These are phyloP conservation scores for Encarsia formosa DNA, from an alignment of 2,888 invertebrate genomes.

Conservation along the genomic window DNA sequence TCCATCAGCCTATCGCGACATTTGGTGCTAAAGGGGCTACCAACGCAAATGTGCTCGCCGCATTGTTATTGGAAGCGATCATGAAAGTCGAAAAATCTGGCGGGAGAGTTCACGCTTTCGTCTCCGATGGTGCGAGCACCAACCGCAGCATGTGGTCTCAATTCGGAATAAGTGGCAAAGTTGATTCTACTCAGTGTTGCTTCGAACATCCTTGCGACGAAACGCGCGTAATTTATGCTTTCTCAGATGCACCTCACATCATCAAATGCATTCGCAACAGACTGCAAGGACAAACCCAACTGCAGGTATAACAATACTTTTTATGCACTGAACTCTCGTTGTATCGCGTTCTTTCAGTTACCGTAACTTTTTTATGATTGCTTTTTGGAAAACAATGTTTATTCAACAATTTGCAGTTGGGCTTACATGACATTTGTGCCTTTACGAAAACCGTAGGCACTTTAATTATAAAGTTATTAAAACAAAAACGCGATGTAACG, in stretches of 20 bases:
- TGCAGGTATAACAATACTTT: conserved; percentile 17
- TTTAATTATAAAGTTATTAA: too few relatives aligned
- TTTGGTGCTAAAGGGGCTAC: conserved; percentile 16
- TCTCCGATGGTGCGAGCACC: conserved; percentile 23
- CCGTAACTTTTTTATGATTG: too few relatives aligned
- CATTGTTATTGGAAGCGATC: conserved; percentile 7
- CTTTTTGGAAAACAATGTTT: too few relatives aligned
- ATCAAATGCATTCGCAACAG: neutral
- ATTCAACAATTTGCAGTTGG: too few relatives aligned
- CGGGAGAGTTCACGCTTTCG: conserved; percentile 17
- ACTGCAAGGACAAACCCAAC: neutral
- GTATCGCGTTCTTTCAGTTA: too few relatives aligned
- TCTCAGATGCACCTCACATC: conserved; percentile 6
- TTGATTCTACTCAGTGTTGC: conserved; percentile 2
- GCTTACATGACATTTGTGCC: too few relatives aligned
- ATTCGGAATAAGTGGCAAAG: conserved; percentile 13
- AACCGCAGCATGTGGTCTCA: conserved; percentile 24
- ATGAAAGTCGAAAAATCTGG: conserved; percentile 12
- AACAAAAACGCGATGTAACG: too few relatives aligned
- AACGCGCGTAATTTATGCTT: conserved; percentile 9
- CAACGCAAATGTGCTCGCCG: conserved; percentile 3
- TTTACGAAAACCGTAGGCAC: too few relatives aligned
- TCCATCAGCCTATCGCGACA: conserved; percentile 23
- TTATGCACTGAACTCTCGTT: too few relatives aligned
- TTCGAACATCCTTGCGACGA: conserved; percentile 19